Evolutionary conservation across 2,888 invertebrate genomes (phyloP).

Genomic region (Pseudococcus viburni): DNA sequence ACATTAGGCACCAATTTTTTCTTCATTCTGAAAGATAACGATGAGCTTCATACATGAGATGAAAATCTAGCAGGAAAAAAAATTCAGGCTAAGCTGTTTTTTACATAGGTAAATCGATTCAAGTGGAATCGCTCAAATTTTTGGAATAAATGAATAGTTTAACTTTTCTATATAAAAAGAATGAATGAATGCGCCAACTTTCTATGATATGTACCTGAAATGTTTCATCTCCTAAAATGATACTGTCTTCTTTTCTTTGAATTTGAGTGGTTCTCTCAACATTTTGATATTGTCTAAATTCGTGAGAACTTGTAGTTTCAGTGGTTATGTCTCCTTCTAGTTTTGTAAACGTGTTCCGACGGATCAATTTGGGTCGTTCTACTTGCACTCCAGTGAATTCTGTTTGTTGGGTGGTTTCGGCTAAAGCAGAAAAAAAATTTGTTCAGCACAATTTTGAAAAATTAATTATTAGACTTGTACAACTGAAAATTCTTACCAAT

Average conservation of each 20-base stretch:
- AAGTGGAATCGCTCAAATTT: no score
- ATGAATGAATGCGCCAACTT: no score
- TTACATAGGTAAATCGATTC: no score
- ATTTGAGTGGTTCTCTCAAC: conserved; percentile 77
- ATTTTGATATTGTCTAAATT: conserved; percentile 75
- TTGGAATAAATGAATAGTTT: no score
- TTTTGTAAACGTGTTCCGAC: conserved; percentile 85
- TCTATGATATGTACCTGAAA: conserved; percentile 70
- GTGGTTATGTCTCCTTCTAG: conserved; percentile 82
- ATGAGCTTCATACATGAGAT: no score
- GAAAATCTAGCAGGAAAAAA: no score
- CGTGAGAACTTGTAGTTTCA: conserved; percentile 79
- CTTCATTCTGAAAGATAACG: no score
- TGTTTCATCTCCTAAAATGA: conserved; percentile 78
- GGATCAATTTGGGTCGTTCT: conserved; percentile 78
- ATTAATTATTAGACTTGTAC: background rate
- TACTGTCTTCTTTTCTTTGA: conserved; percentile 77
- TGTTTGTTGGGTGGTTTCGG: conserved; percentile 79
- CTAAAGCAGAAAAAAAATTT: conserved; percentile 71
- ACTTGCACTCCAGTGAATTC: conserved; percentile 80
- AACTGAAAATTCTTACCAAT: conserved; percentile 73
- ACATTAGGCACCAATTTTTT: no score
- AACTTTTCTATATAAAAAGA: no score
- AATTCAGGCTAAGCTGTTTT: no score
- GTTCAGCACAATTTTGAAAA: background rate